phyloP scores from a whole-genome alignment of 1,140 invertebrate species.

The Galendromus occidentalis region DNA sequence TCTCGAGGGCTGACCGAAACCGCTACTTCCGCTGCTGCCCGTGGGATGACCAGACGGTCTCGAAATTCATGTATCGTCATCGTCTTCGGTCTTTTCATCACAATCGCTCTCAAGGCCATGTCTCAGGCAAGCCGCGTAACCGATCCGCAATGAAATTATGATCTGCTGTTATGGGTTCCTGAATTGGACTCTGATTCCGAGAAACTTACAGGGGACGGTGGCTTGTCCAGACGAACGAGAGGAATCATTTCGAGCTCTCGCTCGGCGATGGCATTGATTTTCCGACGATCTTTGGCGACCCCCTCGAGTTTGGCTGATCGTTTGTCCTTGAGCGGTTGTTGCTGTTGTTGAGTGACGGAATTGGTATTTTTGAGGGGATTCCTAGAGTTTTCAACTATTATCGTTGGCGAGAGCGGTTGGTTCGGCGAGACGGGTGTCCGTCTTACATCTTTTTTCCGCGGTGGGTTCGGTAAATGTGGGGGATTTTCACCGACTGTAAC shows the following conservation, averaged over 20 bases:
- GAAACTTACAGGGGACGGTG: not conserved
- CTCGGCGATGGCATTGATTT: not conserved
- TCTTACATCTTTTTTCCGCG: not conserved
- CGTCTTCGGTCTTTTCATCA: too few species aligned
- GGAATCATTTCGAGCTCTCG: constrained; percentile 8
- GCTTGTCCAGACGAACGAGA: not conserved
- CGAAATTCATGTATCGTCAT: too few species aligned
- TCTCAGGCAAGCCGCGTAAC: too few species aligned
- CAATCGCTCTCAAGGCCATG: too few species aligned
- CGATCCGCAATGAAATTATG: too few species aligned
- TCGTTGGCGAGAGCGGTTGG: not conserved
- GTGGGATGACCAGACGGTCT: too few species aligned
- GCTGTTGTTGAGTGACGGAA: not conserved
- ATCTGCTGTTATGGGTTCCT: too few species aligned
- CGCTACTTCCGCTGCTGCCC: too few species aligned
- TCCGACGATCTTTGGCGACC: not conserved
- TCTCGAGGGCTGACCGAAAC: too few species aligned
- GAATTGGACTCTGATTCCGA: too few species aligned
- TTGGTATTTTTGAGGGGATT: not conserved
- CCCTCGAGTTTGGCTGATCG: constrained; percentile 1
- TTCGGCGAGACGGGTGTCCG: not conserved
- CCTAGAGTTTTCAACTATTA: not conserved
- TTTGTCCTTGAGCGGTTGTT: not conserved
- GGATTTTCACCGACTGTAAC: too few species aligned
- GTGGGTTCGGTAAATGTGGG: not conserved